A percentile compares a stretch with the other conserved stretches of the same genome.
Evolutionary conservation across 1,140 invertebrate genomes (phyloP).

Genomic region (Heliothis subflexa): DNA sequence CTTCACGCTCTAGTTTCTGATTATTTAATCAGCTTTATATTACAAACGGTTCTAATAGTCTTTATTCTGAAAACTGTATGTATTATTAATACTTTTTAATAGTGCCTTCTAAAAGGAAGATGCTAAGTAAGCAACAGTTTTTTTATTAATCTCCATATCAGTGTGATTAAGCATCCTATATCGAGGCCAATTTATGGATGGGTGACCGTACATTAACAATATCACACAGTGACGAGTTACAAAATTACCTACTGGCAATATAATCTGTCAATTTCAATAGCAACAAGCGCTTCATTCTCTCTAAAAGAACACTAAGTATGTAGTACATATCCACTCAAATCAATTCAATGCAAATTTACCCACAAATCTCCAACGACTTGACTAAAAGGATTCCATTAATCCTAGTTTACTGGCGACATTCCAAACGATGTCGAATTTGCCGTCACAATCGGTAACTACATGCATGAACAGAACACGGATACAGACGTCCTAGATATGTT

Average conservation of each 20-base stretch:
- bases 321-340: neutral
- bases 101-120: no score
- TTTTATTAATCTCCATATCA: no score
- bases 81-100: neutral
- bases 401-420: conserved; percentile 22
- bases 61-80: neutral
- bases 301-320: neutral
- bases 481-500: neutral
- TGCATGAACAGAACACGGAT: conserved; percentile 27
- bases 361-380: neutral
- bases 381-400: conserved; percentile 21
- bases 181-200: no score
- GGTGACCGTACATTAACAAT: no score
- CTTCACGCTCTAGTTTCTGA: neutral
- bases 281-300: no score
- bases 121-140: no score
- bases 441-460: conserved; percentile 32
- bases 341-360: neutral
- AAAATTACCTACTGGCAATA: no score
- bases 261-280: no score
- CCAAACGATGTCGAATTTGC: conserved; percentile 1
- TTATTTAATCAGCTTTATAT: neutral
- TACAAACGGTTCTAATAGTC: no score
- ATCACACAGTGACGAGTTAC: no score
- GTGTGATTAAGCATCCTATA: no score